Percentiles rank a stretch among this genome's conserved stretches.
These are phyloP conservation scores for Agapornis roseicollis DNA, from an alignment of 2,113 vertebrate genomes.

Conservation along the genomic window DNA sequence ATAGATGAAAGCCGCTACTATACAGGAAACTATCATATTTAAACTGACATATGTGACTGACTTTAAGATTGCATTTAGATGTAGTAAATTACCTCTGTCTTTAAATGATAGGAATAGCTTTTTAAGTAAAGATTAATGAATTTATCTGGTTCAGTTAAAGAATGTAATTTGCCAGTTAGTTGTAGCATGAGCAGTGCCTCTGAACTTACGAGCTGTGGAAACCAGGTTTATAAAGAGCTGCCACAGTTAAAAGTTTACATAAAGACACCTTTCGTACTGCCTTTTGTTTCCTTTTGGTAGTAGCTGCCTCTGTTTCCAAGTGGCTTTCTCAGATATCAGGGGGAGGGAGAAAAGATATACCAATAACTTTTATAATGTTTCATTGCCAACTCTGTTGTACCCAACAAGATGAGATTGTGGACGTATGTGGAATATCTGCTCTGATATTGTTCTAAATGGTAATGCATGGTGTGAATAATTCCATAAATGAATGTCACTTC, in stretches of 20 bases:
- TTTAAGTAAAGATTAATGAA: background rate
- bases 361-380: slow-evolving; percentile 18
- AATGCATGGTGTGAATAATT: slow-evolving; percentile 23
- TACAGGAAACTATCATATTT: background rate
- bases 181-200: background rate
- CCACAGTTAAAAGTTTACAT: background rate
- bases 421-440: slow-evolving; percentile 22
- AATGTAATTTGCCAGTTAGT: background rate
- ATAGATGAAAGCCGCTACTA: background rate
- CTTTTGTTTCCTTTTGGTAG: background rate
- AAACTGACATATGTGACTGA: background rate
- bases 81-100: background rate
- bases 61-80: background rate
- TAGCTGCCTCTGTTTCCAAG: background rate
- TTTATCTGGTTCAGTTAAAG: slow-evolving; percentile 10
- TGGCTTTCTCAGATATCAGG: background rate
- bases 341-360: background rate
- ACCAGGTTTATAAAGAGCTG: background rate
- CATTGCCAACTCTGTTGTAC: background rate
- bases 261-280: background rate
- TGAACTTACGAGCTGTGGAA: background rate
- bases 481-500: slow-evolving; percentile 49
- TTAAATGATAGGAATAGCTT: background rate
- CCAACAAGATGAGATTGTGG: slow-evolving; percentile 35
- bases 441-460: slow-evolving; percentile 26